Evolutionary conservation across 1,140 invertebrate species (phyloP), one percentile per base, ranked within the genome.

Genomic region (Hylaeus anthracinus): DNA sequence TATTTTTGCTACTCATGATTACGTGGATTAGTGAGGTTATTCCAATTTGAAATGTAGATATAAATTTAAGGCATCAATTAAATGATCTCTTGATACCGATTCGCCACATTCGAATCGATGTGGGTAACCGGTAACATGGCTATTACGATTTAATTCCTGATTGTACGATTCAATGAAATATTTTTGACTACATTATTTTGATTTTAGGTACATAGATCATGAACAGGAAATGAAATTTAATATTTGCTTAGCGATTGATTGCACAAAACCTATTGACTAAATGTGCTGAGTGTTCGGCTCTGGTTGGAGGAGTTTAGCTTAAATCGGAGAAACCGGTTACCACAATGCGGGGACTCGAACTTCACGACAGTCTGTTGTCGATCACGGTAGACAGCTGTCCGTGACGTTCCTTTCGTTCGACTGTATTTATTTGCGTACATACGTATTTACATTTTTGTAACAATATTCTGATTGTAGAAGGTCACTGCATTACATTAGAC

Each of bases 261-360:
- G 45, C 12, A 14, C 51, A 10, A 60, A 41, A 26, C 26, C 41
- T 12, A 3, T 15, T 1, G 5, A 48, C 65, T 55, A 64, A 79
- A 48, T 56, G 56, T 45, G 41, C 8, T 64, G 12, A n/a, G 2
- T 64, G n/a, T 26, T 37, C 5, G 14, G 56, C 45, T 8, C 51
- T 6, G 65, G 26, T n/a, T 64, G 61, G 53, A 79, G 61, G 53
- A 79, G n/a, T 55, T 72, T 72, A 2, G 12, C 48, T 39, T 64
- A 56, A 14, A 73, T 79, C 14, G 53, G 58, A 26, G 26, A 79
- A 73, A 79, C 71, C 71, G 71, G 71, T 79, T 79, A 14, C 43
- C 37, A 41, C 5, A 0, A 5, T 39, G 26, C 12, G 2, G 61
- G 51, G 43, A 10, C 14, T 48, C 61, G 37, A 43, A 78, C 48